Evolutionary conservation across 1,140 invertebrate species (phyloP).

Genomic region (Eciton burchellii): DNA sequence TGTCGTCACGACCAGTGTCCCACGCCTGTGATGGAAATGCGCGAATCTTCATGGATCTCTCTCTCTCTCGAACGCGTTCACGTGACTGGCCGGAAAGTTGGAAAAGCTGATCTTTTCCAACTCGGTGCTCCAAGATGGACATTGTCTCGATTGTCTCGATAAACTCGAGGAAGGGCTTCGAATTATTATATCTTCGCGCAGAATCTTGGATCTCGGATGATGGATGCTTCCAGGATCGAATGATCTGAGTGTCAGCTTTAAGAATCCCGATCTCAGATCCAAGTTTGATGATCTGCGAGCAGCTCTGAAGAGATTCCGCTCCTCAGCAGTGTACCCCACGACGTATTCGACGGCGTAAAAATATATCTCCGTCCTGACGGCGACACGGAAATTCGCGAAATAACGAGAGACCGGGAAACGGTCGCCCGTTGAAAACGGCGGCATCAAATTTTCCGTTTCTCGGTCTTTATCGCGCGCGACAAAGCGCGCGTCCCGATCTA

Average conservation of each 20-base stretch:
- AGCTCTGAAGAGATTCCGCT: neutral
- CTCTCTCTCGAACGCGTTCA: no score
- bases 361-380: conserved; percentile 43
- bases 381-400: conserved; percentile 17
- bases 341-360: conserved; percentile 10
- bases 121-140: neutral
- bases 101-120: neutral
- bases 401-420: conserved; percentile 37
- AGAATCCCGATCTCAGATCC: neutral
- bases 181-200: neutral
- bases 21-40: neutral
- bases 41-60: no score
- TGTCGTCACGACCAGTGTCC: neutral
- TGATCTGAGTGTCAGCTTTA: neutral
- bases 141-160: no score
- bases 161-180: neutral
- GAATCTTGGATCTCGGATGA: neutral
- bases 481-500: conserved; percentile 38
- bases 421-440: conserved; percentile 15
- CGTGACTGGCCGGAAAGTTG: no score
- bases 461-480: conserved; percentile 37
- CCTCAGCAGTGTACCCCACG: neutral
- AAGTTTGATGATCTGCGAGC: neutral
- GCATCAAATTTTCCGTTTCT: conserved; percentile 39
- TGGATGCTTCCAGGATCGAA: neutral